Conservation (phyloP, 2,888 invertebrate species). For the Sceliomorpha sp. region DNA sequence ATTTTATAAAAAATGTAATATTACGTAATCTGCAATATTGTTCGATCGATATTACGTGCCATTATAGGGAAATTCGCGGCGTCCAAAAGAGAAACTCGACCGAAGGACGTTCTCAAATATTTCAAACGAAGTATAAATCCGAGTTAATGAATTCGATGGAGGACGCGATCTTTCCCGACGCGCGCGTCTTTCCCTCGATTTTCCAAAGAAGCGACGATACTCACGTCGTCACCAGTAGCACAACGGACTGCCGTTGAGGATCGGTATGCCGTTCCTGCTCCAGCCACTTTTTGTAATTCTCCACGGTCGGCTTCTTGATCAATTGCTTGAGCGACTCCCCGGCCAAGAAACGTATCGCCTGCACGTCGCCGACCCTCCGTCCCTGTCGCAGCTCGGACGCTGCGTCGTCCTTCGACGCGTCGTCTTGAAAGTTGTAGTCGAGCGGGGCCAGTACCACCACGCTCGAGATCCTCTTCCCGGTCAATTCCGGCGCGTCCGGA, state of each 20-base stretch:
- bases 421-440: conserved; percentile 84
- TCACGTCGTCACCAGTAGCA: conserved; percentile 91
- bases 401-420: conserved; percentile 62
- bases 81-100: too few species aligned
- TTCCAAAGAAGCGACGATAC: conserved; percentile 67
- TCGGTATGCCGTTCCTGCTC: conserved; percentile 88
- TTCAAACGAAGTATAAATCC: too few species aligned
- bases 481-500: conserved; percentile 88
- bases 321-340: conserved; percentile 89
- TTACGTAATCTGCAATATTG: too few species aligned
- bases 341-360: conserved; percentile 87
- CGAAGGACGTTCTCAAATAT: too few species aligned
- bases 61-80: too few species aligned
- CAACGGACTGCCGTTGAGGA: conserved; percentile 89
- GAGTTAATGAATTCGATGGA: too few species aligned
- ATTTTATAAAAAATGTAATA: too few species aligned
- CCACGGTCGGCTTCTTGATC: conserved; percentile 87
- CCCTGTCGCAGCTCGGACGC: conserved; percentile 71
- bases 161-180: too few species aligned
- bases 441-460: conserved; percentile 93
- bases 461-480: conserved; percentile 89
- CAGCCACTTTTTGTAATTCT: conserved; percentile 90
- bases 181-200: too few species aligned
- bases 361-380: conserved; percentile 83
- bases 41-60: too few species aligned